Evolutionary conservation across 2,113 vertebrate species (phyloP).

Genomic region (Silurus meridionalis): DNA sequence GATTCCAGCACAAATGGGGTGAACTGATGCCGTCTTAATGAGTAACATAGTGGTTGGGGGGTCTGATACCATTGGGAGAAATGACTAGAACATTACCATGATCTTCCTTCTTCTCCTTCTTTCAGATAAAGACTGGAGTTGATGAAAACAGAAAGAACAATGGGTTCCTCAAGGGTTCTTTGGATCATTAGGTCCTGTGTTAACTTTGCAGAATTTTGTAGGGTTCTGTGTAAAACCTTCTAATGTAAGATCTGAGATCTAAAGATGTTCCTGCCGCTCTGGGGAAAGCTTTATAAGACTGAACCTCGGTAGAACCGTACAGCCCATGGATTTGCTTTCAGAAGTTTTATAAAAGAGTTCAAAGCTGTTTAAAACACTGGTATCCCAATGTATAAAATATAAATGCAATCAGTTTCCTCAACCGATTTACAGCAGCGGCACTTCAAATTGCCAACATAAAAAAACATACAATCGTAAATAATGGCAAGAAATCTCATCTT

Average conservation of each 20-base stretch:
- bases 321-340: neutral
- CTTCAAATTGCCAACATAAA: too few species aligned
- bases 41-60: neutral
- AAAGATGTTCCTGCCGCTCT: neutral
- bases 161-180: neutral
- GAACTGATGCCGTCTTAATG: neutral
- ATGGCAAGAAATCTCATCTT: too few species aligned
- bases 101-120: neutral
- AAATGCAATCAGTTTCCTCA: too few species aligned
- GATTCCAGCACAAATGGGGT: slow-evolving; percentile 1
- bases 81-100: slow-evolving; percentile 14
- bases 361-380: neutral
- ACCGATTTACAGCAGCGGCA: too few species aligned
- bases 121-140: neutral
- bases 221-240: neutral
- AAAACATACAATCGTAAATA: too few species aligned
- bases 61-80: neutral
- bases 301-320: neutral
- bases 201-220: neutral
- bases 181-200: neutral
- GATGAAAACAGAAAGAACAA: slow-evolving; percentile 8
- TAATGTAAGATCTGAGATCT: neutral
- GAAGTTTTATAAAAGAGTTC: neutral
- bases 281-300: neutral
- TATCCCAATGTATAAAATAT: too few species aligned